Conservation (phyloP, 2,797 vertebrate species). For the Micromesistius poutassou region DNA sequence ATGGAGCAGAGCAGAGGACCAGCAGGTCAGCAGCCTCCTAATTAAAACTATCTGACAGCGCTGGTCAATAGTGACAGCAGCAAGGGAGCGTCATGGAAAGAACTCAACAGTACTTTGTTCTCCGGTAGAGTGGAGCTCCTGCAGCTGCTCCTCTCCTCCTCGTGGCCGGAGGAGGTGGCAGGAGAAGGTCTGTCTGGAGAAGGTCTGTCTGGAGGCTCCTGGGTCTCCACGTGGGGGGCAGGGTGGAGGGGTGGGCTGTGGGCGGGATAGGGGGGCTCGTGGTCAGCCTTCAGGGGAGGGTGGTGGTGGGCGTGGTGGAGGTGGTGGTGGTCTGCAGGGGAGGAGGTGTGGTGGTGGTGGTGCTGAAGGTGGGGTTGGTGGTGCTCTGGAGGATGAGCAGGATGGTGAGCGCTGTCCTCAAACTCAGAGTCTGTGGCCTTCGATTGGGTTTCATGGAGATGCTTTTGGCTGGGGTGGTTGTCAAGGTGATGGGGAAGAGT, state of each 20-base stretch:
- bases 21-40: slow-evolving; percentile 44
- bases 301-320: slow-evolving; percentile 13
- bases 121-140: slow-evolving; percentile 28
- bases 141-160: slow-evolving; percentile 57
- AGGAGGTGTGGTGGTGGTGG: slow-evolving; percentile 9
- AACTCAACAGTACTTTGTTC: slow-evolving; percentile 49
- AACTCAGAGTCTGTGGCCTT: slow-evolving; percentile 18
- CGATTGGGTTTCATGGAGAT: slow-evolving; percentile 18
- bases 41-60: slow-evolving; percentile 22
- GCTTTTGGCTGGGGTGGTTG: neutral
- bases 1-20: slow-evolving; percentile 53
- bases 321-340: slow-evolving; percentile 12
- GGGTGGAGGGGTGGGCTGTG: slow-evolving; percentile 5
- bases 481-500: neutral
- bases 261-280: slow-evolving; percentile 7
- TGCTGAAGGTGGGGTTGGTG: slow-evolving; percentile 12
- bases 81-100: slow-evolving; percentile 11
- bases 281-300: slow-evolving; percentile 10
- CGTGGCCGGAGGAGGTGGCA: slow-evolving; percentile 44
- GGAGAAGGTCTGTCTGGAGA: slow-evolving; percentile 19
- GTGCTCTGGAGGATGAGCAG: slow-evolving; percentile 11
- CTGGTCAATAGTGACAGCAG: slow-evolving; percentile 6
- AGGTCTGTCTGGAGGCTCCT: slow-evolving; percentile 15
- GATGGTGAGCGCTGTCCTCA: slow-evolving; percentile 8
- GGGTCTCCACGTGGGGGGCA: neutral